Conservation (phyloP, 2,797 vertebrate species). For the Sebastes oblongus region DNA sequence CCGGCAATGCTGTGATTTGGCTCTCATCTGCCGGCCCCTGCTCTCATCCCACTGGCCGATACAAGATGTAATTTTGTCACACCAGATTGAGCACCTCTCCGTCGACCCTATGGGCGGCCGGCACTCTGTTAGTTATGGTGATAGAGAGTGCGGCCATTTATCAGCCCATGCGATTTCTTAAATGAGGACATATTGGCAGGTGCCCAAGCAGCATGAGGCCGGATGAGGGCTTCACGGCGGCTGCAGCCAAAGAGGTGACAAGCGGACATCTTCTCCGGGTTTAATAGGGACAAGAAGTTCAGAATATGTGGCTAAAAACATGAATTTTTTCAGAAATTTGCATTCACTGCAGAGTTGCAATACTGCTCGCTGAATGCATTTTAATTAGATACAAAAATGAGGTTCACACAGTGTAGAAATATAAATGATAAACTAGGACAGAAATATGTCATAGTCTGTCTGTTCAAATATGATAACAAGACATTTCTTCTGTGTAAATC, state of each 20-base stretch:
- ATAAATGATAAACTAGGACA: constrained; percentile 42
- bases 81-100: constrained; percentile 55
- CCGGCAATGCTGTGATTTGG: constrained; percentile 26
- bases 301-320: background rate
- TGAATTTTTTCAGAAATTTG: background rate
- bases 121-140: constrained; percentile 48
- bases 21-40: constrained; percentile 13
- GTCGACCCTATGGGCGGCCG: constrained; percentile 23
- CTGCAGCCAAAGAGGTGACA: constrained; percentile 33
- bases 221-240: background rate
- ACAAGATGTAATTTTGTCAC: constrained; percentile 56
- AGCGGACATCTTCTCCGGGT: constrained; percentile 8
- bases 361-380: background rate
- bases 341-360: constrained; percentile 3
- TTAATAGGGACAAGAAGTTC: background rate
- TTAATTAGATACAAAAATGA: constrained; percentile 17
- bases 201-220: constrained; percentile 30
- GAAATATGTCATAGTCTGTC: constrained; percentile 35
- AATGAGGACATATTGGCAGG: constrained; percentile 66
- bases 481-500: constrained; percentile 44
- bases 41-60: constrained; percentile 30
- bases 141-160: constrained; percentile 50
- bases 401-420: background rate
- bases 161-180: constrained; percentile 48
- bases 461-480: constrained; percentile 61